Base-by-base conservation (phyloP, 2,888 invertebrate genomes). In the Pseudococcus jackbeardsleyi region DNA sequence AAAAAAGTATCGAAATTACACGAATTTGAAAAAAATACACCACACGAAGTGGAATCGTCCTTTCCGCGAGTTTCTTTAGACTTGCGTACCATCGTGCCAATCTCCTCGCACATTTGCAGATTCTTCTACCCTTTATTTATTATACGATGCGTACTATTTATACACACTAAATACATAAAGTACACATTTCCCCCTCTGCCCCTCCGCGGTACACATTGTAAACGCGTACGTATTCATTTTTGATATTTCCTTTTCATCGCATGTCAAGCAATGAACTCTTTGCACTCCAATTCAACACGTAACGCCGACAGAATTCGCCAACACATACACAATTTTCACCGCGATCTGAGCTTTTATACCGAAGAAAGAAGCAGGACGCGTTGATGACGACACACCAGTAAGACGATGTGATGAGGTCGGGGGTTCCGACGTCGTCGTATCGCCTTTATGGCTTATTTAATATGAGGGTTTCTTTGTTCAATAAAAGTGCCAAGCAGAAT, bases 381-480 rank as follows among this genome's bases (percentile, higher is more conserved):
- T 1, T 4, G 50, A 46, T 46, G 46, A 46, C 46, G 12, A 46
- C 46, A 46, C 46, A 46, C 2, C 46, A 46, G 46, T 46, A 46
- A 8, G 17, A 17, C 5, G 50, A 5, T 15, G 17, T 17, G 50
- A 12, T 50, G 17, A 12, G 12, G 11, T 50, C 15, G 26, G 26
- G 26, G 26, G 26, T 33, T 33, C 26, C 26, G 26, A 33, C 17
- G 15, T 50, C 50, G 50, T 50, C 50, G 33, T 33, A 72, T 26
- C 68, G 26, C 68, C 68, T 72, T 72, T 72, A 72, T 72, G 33
- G 68, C 68, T 72, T 72, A 72, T 72, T 72, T 72, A 72, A 72
- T 72, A 72, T 72, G 68, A 72, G 68, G 68, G 68, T 72, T 72
- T 72, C 68, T 72, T 72, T 72, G 68, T 72, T 72, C 68, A 72